Conservation (phyloP, 2,888 invertebrate species). For the Cheilosia variabilis region DNA sequence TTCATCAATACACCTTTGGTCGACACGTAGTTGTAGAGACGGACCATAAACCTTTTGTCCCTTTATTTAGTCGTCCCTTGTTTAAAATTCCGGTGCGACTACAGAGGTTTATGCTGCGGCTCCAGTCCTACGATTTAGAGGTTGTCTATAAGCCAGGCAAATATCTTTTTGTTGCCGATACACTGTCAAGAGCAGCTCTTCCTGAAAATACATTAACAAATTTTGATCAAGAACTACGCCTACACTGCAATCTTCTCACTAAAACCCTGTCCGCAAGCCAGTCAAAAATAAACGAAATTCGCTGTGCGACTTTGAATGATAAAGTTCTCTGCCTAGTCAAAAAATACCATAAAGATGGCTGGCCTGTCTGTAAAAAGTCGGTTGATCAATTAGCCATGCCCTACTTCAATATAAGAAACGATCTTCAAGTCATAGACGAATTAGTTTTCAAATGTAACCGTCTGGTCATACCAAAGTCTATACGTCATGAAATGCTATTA, state of each 20-base stretch:
- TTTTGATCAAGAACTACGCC: constrained; percentile 20
- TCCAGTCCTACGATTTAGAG: constrained; percentile 17
- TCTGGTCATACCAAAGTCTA: constrained; percentile 15
- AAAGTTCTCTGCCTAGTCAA: background rate
- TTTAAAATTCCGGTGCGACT: no score
- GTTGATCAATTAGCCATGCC: background rate
- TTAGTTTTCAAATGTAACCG: constrained; percentile 60
- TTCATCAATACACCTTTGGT: constrained; percentile 38
- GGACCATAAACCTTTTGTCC: constrained; percentile 33
- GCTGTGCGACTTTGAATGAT: constrained; percentile 6
- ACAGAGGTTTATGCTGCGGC: no score
- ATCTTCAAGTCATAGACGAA: constrained; percentile 42
- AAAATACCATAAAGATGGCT: constrained; percentile 10
- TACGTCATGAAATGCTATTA: constrained; percentile 74
- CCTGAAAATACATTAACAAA: constrained; percentile 4
- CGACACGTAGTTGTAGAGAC: constrained; percentile 59
- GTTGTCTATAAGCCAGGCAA: constrained; percentile 67
- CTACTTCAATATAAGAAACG: constrained; percentile 52
- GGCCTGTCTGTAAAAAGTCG: constrained; percentile 16
- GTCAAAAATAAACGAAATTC: constrained; percentile 13
- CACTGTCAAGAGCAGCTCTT: constrained; percentile 83
- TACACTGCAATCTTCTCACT: constrained; percentile 29
- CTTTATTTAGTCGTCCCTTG: no score
- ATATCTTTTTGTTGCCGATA: constrained; percentile 80
- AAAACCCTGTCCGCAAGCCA: background rate